These are phyloP conservation scores for Anguilla rostrata DNA, from an alignment of 2,113 vertebrate species.

Conservation along the genomic window DNA sequence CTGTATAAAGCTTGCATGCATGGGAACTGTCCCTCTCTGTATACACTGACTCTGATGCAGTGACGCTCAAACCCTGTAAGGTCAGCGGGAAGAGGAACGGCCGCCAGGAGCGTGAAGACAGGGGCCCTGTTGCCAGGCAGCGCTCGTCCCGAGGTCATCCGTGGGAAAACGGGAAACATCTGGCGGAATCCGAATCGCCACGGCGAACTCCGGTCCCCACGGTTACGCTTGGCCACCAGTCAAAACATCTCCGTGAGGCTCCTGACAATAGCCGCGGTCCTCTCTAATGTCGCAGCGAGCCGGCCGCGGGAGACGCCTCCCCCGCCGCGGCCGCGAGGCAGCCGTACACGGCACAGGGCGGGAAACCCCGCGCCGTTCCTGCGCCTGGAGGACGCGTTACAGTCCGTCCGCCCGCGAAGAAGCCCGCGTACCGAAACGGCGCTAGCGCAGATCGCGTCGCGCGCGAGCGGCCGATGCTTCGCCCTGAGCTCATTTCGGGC, in stretches of 20 bases:
- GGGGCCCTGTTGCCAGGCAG: slow-evolving; percentile 30
- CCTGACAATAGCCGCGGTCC: slow-evolving; percentile 36
- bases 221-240: slow-evolving; percentile 35
- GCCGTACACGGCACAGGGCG: slow-evolving; percentile 23
- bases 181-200: slow-evolving; percentile 32
- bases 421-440: background rate
- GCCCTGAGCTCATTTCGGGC: background rate
- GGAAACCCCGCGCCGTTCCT: background rate
- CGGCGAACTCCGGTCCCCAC: slow-evolving; percentile 30
- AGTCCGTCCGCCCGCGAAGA: background rate
- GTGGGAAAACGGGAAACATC: slow-evolving; percentile 53
- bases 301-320: background rate
- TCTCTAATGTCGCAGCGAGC: slow-evolving; percentile 28
- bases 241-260: slow-evolving; percentile 47
- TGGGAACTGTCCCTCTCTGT: background rate
- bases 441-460: background rate
- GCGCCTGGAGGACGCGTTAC: background rate
- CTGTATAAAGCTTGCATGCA: background rate
- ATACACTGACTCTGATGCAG: background rate
- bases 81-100: background rate
- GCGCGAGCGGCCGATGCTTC: background rate
- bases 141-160: slow-evolving; percentile 25
- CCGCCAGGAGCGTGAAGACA: background rate
- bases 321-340: slow-evolving; percentile 23
- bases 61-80: background rate